phyloP scores from a whole-genome alignment of 2,113 vertebrate species.

The Bambusicola thoracicus region DNA sequence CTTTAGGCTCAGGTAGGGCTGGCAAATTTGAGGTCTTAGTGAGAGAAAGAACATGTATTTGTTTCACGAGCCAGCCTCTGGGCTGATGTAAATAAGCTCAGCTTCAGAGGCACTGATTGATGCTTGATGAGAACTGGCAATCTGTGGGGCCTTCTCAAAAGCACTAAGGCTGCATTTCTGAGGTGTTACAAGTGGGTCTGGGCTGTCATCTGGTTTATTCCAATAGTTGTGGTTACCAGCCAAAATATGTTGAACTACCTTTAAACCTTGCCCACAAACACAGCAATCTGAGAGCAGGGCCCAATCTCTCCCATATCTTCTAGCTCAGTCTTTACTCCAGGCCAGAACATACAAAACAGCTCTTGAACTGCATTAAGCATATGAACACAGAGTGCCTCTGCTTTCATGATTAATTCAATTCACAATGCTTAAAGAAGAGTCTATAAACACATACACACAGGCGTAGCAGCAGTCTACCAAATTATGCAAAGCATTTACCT shows the following conservation, averaged over 20 bases:
- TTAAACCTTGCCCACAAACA: not conserved
- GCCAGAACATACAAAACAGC: not conserved
- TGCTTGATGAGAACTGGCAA: not conserved
- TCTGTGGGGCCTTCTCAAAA: not conserved
- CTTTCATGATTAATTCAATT: slow-evolving; percentile 39
- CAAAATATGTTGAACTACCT: not conserved
- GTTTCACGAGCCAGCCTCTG: not conserved
- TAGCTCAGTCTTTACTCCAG: not conserved
- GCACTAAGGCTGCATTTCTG: not conserved
- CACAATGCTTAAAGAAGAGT: slow-evolving; percentile 17
- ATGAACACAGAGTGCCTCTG: not conserved
- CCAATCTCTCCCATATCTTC: not conserved
- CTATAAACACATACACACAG: slow-evolving; percentile 16
- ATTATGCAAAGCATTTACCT: slow-evolving; percentile 51
- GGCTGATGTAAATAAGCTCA: not conserved
- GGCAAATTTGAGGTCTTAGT: not conserved
- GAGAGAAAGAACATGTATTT: not conserved
- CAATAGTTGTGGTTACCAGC: not conserved
- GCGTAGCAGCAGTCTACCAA: slow-evolving; percentile 4
- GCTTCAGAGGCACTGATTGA: not conserved
- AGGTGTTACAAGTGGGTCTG: not conserved
- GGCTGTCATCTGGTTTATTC: not conserved
- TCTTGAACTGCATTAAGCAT: not conserved
- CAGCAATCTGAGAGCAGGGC: not conserved
- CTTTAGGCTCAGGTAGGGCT: not conserved